Conservation (phyloP, 2,113 vertebrate genomes). For the Saccopteryx bilineata region DNA sequence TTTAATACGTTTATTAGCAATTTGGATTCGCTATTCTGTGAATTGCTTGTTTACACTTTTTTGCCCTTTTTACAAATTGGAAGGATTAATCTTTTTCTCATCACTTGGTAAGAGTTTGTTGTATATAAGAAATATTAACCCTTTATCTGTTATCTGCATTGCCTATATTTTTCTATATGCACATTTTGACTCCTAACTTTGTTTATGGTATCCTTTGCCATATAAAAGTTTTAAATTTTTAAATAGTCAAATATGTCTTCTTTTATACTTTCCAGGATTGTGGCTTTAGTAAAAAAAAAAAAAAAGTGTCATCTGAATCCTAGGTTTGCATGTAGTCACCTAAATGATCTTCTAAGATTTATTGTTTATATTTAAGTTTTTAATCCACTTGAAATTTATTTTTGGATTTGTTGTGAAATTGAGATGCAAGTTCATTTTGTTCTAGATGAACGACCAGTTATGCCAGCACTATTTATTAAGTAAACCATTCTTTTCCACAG, state of each 20-base stretch:
- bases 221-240: conserved; percentile 47
- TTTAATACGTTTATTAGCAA: conserved; percentile 52
- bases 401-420: conserved; percentile 72
- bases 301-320: background rate
- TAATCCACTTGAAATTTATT: conserved; percentile 73
- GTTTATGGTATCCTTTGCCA: background rate
- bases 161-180: conserved; percentile 8
- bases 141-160: conserved; percentile 5
- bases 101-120: background rate
- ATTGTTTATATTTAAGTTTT: conserved; percentile 68
- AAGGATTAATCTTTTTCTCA: conserved; percentile 54
- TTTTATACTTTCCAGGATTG: conserved; percentile 3
- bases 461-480: conserved; percentile 76
- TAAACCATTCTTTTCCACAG: conserved; percentile 78
- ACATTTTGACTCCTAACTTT: conserved; percentile 54
- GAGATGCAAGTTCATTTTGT: conserved; percentile 76
- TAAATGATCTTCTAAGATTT: conserved; percentile 50
- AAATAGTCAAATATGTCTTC: background rate
- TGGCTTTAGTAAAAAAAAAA: conserved; percentile 22
- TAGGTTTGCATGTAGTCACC: conserved; percentile 17
- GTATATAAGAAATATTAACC: conserved; percentile 35
- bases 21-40: conserved; percentile 19
- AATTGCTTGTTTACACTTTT: background rate
- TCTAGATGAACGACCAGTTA: conserved; percentile 75
- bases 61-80: conserved; percentile 2